phyloP scores from a whole-genome alignment of 2,797 vertebrate species.

The Coccyzus lansbergi region DNA sequence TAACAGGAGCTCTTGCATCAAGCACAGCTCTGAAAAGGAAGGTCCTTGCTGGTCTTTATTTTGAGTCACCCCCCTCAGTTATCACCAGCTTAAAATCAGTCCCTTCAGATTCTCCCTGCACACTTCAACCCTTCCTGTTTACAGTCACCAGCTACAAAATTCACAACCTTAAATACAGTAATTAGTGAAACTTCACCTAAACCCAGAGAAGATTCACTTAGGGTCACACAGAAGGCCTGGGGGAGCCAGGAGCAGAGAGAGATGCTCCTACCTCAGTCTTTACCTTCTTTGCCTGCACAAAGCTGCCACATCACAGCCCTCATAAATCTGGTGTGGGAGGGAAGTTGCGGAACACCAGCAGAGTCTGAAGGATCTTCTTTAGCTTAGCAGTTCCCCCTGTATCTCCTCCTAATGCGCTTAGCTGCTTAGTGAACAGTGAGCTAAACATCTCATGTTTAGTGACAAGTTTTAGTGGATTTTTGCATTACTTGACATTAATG shows the following conservation, averaged over 20 bases:
- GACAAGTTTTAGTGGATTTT: background rate
- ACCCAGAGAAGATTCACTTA: background rate
- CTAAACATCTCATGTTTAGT: background rate
- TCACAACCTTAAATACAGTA: background rate
- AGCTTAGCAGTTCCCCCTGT: background rate
- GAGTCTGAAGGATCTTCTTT: background rate
- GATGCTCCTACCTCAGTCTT: background rate
- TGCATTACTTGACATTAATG: background rate
- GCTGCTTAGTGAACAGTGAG: background rate
- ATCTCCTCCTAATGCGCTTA: background rate
- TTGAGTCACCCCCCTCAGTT: background rate
- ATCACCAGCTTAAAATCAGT: background rate
- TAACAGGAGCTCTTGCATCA: background rate
- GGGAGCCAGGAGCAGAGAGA: background rate
- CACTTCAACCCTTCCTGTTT: background rate
- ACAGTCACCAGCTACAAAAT: background rate
- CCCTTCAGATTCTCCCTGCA: background rate
- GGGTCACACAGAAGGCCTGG: fast-evolving
- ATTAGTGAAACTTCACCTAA: background rate
- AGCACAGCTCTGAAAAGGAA: background rate
- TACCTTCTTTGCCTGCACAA: background rate
- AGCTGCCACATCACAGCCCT: background rate
- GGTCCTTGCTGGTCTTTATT: background rate
- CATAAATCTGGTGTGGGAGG: fast-evolving
- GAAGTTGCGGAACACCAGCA: background rate